Evolutionary conservation across 2,113 vertebrate species (phyloP), one percentile per base, ranked within the genome.

Genomic region (Penelope pileata): DNA sequence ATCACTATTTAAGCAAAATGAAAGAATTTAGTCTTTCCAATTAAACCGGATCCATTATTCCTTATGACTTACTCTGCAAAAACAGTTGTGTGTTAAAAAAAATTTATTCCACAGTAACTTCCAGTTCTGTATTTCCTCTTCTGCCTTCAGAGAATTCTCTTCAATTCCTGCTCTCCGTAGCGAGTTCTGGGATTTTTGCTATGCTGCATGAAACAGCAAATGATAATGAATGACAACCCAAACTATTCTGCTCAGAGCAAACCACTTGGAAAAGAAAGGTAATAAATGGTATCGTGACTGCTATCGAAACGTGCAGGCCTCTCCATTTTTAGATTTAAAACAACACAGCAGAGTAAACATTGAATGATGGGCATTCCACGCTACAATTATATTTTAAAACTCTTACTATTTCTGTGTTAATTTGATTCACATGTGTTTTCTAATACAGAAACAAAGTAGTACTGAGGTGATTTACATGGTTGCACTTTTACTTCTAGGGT

Each of bases 401-500:
- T 83, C 63, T 84, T 88, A 86, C 43, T 81, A 38, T 63, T 64
- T 36, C 88, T 67, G 34, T 5, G 74, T 72, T 81, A 77, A 86
- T 48, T 83, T 26, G 93, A 88, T 93, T 96, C 90, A 91, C 56
- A 38, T 17, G 36, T 40, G 68, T n/a, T 75, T 83, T 67, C 59
- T 40, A 58, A 87, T 7, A 87, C 76, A 84, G 94, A 82, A 90
- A 45, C 5, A 60, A 72, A 85, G 88, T 21, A 93, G 91, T 80
- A 84, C 79, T 38, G 81, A 97, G 95, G 95, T 83, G 56, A 96
- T 68, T 89, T 80, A 76, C 89, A 88, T 40, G 72, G 92, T 84
- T 97, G 80, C 63, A 96, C 85, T 94, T 93, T 95, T 89, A 96
- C 77, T 93, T 97, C 91, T 54, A 93, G 93, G 89, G 96, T 97